Evolutionary conservation across 2,888 invertebrate genomes (phyloP), one percentile per base, ranked within the genome.

Genomic region (Parnassius smintheus): DNA sequence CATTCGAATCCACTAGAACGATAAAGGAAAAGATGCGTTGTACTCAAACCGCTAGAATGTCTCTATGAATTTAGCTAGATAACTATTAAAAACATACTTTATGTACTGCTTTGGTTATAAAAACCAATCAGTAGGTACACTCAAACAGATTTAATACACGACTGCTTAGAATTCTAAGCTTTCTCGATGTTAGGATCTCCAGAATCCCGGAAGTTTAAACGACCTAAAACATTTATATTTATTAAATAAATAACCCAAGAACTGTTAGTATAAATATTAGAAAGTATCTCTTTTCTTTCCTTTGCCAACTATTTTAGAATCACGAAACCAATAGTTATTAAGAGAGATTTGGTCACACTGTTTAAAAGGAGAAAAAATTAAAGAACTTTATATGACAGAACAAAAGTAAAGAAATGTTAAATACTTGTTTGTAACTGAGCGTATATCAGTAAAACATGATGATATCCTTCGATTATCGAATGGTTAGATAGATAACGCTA

Each of bases 1-100:
- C 68, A 67, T 77, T 85, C 2, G 77, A 66, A 42, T 90, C 89
- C 91, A 91, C 91, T 91, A 75, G 11, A 81, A 80, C 8, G 13
- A 55, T 11, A 41, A 48, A 54, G 11, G 9, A 9, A 48, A 45
- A 48, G 35, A 45, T 9, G 51, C 18, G 2, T 18, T 18, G 18
- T 18, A 44, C 12, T 35, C 35, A 35, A 35, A 35, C 35, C 35
- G 35, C 35, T 35, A 35, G 35, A 7, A 35, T 35, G 35, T 3
- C 35, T 35, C 35, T 35, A 35, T 35, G 35, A 35, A 35, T 35
- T 35, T 35, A 35, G 35, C 35, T 35, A 35, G 35, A 35, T 35
- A 3, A 35, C 35, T 7, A 35, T 35, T 35, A 35, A 35, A 35
- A 18, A 18, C 18, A 18, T 35, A 35, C 35, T 35, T 35, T 35